Evolutionary conservation across 2,797 vertebrate species (phyloP), one percentile per base, ranked within the genome.

Genomic region (Toxotes lorentzi): DNA sequence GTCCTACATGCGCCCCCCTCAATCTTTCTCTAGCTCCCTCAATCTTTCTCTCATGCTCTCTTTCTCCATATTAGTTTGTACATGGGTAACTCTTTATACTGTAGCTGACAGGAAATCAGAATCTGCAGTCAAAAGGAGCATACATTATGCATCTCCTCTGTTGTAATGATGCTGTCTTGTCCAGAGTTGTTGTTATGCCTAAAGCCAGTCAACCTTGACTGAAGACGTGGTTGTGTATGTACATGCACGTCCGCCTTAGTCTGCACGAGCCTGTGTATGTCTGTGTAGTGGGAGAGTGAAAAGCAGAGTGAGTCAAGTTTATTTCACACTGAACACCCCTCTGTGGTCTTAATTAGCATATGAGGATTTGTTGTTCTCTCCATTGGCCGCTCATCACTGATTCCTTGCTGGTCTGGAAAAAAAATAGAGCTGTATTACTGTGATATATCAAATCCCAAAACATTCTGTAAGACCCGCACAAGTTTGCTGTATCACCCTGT

Each of bases 91-190:
- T 89, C 76, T 83, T 81, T 69, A 69, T 84, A 27, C 70, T 56
- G 60, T 5, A 2, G 47, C 70, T 85, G 74, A 78, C 82, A 84
- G 65, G 66, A 85, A 85, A 72, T 72, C 73, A 74, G 57, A 77
- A 65, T 65, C 56, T 7, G 50, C 60, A 30, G 78, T 72, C 70
- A 77, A 53, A 68, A 79, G 76, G 21, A 72, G 70, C 79, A 70
- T 72, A 41, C 56, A 85, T 90, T 85, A 87, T 83, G 78, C 85
- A 83, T 69, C 83, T 89, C 80, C 77, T 88, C 91, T 88, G 89
- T 92, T 89, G 88, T 93, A 93, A 94, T 92, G 86, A 88, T 91
- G 82, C 84, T 41, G 73, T 88, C 84, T 86, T 88, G 89, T 88
- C 86, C 83, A 63, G 71, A 78, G 74, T 84, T 88, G 85, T 82